phyloP scores from a whole-genome alignment of 1,140 invertebrate genomes.

The Trachymyrmex septentrionalis region DNA sequence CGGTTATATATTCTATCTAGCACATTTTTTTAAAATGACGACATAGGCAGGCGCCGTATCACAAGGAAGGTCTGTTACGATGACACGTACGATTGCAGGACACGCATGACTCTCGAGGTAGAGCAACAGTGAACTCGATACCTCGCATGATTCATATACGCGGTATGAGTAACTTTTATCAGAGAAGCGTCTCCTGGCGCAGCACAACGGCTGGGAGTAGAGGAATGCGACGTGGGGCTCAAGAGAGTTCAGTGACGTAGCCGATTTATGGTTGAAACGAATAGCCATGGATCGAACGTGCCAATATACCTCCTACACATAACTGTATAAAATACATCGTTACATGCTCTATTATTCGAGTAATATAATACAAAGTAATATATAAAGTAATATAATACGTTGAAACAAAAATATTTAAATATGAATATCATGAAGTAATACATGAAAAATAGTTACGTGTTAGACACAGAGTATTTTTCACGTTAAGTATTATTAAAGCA shows the following conservation, averaged over 20 bases:
- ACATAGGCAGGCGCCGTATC: not conserved
- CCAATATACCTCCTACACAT: conserved; percentile 12
- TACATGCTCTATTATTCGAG: not conserved
- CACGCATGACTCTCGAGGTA: conserved; percentile 26
- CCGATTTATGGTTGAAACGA: conserved; percentile 25
- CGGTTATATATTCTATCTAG: conserved; percentile 5
- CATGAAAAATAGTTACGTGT: not conserved
- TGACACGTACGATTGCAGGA: conserved; percentile 14
- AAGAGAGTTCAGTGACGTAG: conserved; percentile 42
- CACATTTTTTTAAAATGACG: not conserved
- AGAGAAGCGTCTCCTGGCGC: conserved; percentile 16
- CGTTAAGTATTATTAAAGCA: not conserved
- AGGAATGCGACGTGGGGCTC: conserved; percentile 29
- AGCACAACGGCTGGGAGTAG: not conserved
- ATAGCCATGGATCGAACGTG: not conserved
- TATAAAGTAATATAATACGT: not conserved
- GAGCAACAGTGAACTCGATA: conserved; percentile 6
- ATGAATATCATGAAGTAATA: not conserved
- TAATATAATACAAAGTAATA: not conserved
- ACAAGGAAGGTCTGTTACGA: not conserved
- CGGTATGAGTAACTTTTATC: conserved; percentile 43
- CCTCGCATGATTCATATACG: conserved; percentile 54
- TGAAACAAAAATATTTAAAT: conserved; percentile 1
- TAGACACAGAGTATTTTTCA: not conserved
- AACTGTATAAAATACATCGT: not conserved